These are phyloP conservation scores for Ciconia boyciana DNA, from an alignment of 2,113 vertebrate genomes.

Conservation along the genomic window DNA sequence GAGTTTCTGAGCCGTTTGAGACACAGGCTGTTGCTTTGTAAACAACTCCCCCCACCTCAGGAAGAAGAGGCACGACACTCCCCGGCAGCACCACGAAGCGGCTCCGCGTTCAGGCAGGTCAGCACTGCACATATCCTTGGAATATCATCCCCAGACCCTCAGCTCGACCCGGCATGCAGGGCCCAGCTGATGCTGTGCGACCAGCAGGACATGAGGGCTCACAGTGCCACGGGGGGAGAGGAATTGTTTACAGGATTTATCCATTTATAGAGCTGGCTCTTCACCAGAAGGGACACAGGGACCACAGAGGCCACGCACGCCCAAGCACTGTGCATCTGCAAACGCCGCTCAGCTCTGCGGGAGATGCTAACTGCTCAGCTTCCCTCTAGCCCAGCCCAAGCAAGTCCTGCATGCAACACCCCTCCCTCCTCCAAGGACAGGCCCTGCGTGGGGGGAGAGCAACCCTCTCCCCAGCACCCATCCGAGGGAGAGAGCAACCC, in stretches of 20 bases:
- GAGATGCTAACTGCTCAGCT: background rate
- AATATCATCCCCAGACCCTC: background rate
- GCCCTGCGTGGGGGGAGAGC: accelerated
- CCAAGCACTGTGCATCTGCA: background rate
- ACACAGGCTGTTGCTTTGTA: slow-evolving; percentile 51
- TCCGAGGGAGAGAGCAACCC: background rate
- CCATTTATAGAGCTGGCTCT: background rate
- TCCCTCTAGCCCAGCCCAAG: background rate
- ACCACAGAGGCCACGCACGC: background rate
- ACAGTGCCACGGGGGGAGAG: background rate
- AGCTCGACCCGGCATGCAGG: background rate
- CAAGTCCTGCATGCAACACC: background rate
- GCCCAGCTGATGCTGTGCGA: background rate
- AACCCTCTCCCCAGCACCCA: background rate
- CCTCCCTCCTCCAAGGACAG: background rate
- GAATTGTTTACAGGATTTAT: background rate
- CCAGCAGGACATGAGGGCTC: background rate
- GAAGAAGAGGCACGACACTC: background rate
- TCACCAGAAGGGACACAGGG: background rate
- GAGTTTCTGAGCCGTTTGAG: slow-evolving; percentile 46
- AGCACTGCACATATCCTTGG: background rate
- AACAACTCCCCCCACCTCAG: slow-evolving; percentile 29
- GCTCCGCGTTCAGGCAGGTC: background rate
- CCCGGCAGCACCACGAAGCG: background rate
- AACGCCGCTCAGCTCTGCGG: background rate